Conservation (phyloP, 2,888 invertebrate genomes). For the Portevinia maculata region DNA sequence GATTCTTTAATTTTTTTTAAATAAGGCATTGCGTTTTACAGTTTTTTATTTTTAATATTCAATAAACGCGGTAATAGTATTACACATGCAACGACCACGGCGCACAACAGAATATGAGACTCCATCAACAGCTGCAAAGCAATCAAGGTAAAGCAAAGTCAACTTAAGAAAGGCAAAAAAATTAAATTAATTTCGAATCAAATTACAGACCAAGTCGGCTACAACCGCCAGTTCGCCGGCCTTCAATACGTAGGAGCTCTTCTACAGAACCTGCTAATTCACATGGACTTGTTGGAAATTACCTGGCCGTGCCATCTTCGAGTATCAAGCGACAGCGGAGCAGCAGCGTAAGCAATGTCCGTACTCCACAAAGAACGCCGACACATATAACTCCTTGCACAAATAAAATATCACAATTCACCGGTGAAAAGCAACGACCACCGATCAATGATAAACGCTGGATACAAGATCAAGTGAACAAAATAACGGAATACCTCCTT, state of each 20-base stretch:
- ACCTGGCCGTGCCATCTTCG: slow-evolving; percentile 26
- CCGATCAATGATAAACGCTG: slow-evolving; percentile 80
- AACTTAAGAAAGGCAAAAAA: neutral
- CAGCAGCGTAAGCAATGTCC: slow-evolving; percentile 74
- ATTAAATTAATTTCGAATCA: slow-evolving; percentile 14
- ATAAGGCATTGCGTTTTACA: too few relatives aligned
- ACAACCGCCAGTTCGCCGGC: slow-evolving; percentile 75
- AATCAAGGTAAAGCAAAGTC: slow-evolving; percentile 75
- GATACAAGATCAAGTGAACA: slow-evolving; percentile 78
- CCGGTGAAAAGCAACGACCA: slow-evolving; percentile 78
- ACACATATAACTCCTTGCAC: slow-evolving; percentile 52
- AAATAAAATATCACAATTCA: slow-evolving; percentile 70
- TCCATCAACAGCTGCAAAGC: slow-evolving; percentile 73
- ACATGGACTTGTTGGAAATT: neutral
- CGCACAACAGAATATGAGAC: slow-evolving; percentile 79
- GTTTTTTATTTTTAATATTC: too few relatives aligned
- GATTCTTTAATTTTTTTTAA: too few relatives aligned
- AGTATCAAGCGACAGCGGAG: slow-evolving; percentile 59
- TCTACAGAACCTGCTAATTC: slow-evolving; percentile 41
- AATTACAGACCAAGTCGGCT: slow-evolving; percentile 77
- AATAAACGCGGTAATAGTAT: too few relatives aligned
- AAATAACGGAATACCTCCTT: slow-evolving; percentile 78
- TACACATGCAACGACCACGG: slow-evolving; percentile 79
- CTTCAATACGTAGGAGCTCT: slow-evolving; percentile 69
- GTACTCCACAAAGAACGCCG: slow-evolving; percentile 74